These are phyloP conservation scores for Istiophorus platypterus DNA, from an alignment of 2,113 vertebrate species.

Conservation along the genomic window DNA sequence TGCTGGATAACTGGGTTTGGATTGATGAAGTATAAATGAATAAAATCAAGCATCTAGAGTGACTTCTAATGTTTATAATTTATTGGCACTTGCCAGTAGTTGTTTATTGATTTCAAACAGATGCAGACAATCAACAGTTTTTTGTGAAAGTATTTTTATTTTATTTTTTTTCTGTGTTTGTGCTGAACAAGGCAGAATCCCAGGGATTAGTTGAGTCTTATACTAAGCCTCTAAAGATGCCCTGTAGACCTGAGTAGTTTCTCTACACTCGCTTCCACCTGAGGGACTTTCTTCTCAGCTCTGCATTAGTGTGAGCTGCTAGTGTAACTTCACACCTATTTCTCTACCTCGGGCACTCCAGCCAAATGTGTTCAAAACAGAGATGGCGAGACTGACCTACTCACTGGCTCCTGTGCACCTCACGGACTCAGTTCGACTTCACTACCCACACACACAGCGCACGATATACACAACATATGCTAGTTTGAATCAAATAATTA, in stretches of 20 bases:
- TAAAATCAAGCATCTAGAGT: constrained; percentile 25
- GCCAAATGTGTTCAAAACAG: constrained; percentile 59
- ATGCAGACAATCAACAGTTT: constrained; percentile 36
- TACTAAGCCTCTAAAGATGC: constrained; percentile 70
- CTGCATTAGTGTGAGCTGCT: constrained; percentile 56
- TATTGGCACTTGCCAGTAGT: constrained; percentile 9
- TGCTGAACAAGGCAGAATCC: constrained; percentile 46
- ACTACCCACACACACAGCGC: neutral
- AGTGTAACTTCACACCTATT: constrained; percentile 75
- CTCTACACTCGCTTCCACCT: constrained; percentile 55
- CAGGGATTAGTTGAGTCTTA: constrained; percentile 65
- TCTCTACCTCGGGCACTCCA: constrained; percentile 53
- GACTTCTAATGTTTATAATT: constrained; percentile 25
- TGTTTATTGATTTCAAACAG: constrained; percentile 47
- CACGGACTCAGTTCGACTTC: constrained; percentile 43
- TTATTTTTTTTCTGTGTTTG: constrained; percentile 19
- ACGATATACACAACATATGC: neutral
- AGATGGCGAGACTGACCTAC: constrained; percentile 60
- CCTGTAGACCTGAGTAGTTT: constrained; percentile 55
- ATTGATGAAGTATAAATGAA: constrained; percentile 34
- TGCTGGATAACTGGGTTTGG: constrained; percentile 39
- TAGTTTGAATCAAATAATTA: neutral
- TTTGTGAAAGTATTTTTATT: constrained; percentile 44
- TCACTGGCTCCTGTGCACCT: constrained; percentile 17
- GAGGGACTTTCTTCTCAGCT: constrained; percentile 70